Evolutionary conservation across 2,797 vertebrate species (phyloP).

Genomic region (Pristis pectinata): DNA sequence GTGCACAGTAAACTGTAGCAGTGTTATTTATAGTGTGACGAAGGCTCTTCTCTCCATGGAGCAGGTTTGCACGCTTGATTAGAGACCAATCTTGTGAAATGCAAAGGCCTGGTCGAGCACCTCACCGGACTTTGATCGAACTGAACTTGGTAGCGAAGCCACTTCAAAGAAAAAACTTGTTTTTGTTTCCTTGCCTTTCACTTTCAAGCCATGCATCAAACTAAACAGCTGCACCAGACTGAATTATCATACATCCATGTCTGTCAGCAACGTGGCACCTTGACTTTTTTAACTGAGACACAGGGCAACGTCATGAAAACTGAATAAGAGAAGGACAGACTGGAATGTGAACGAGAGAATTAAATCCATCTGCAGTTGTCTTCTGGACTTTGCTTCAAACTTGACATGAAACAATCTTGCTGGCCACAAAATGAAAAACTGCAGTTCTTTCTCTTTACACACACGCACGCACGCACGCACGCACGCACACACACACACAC

Average conservation of each 20-base stretch:
- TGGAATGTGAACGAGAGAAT: conserved; percentile 1
- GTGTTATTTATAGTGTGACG: conserved; percentile 19
- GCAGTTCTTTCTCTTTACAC: neutral
- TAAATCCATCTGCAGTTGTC: neutral
- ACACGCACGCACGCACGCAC: too few species aligned
- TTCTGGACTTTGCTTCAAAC: conserved; percentile 3
- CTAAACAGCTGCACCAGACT: neutral
- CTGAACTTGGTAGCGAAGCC: neutral
- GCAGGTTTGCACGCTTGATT: neutral
- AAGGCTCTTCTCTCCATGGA: neutral
- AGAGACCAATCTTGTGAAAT: neutral
- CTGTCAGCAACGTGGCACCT: neutral
- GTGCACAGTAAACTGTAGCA: conserved; percentile 15
- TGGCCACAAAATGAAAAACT: neutral
- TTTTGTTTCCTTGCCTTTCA: neutral
- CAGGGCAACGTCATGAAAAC: too few species aligned
- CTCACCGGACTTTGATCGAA: neutral
- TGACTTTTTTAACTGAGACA: neutral
- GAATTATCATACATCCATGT: neutral
- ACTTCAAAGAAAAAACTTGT: neutral
- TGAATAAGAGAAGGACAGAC: neutral
- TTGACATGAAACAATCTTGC: neutral
- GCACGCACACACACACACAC: too few species aligned
- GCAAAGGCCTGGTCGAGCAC: neutral
- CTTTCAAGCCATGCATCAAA: neutral